These are phyloP conservation scores for Trichogramma pretiosum DNA, from an alignment of 1,140 invertebrate genomes.

Conservation along the genomic window DNA sequence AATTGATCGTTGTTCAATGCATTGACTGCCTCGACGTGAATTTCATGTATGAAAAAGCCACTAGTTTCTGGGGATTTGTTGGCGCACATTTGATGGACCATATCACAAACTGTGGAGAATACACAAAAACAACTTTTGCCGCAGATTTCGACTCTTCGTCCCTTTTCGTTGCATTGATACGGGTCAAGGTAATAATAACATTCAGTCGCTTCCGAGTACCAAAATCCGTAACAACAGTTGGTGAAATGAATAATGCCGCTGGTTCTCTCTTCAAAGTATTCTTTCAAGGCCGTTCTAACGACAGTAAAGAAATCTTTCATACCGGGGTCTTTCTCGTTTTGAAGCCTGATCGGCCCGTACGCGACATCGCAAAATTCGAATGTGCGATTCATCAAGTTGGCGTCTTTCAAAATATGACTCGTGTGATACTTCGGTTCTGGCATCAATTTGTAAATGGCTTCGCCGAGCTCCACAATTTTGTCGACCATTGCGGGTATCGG, in stretches of 20 bases:
- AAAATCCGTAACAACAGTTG: conserved; percentile 43
- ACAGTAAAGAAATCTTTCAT: conserved; percentile 7
- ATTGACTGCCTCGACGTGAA: conserved; percentile 39
- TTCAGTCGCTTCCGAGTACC: conserved; percentile 32
- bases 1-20: conserved; percentile 22
- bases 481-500: conserved; percentile 33
- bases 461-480: conserved; percentile 32
- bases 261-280: conserved; percentile 25
- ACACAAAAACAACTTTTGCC: conserved; percentile 30
- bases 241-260: conserved; percentile 39
- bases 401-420: conserved; percentile 32
- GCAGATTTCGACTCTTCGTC: conserved; percentile 19
- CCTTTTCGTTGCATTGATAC: conserved; percentile 30
- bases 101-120: conserved; percentile 28
- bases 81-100: conserved; percentile 32
- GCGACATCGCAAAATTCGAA: conserved; percentile 37
- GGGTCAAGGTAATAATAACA: conserved; percentile 41
- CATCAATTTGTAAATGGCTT: conserved; percentile 31
- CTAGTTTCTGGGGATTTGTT: conserved; percentile 30
- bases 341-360: conserved; percentile 21
- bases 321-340: conserved; percentile 5
- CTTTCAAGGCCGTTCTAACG: conserved; percentile 27
- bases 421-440: conserved; percentile 28
- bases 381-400: conserved; percentile 34
- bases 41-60: conserved; percentile 37